Evolutionary conservation across 2,888 invertebrate genomes (phyloP), one percentile per base, ranked within the genome.

Genomic region (Callyntrura guangdongensis): DNA sequence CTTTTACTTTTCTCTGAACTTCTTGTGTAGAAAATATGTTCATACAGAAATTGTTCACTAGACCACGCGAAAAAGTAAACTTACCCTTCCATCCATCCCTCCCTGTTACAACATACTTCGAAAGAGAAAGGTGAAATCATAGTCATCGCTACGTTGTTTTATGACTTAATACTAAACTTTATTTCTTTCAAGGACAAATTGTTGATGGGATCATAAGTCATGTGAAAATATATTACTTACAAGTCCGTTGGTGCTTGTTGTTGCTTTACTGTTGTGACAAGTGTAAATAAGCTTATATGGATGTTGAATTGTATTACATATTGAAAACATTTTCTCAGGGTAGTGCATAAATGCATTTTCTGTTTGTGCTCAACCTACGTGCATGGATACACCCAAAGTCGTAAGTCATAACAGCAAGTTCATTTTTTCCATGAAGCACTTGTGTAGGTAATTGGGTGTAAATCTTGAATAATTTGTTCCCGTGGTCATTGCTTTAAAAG

Each of bases 111-210:
- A 67, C 64, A 64, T 12, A 14, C 61, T 47, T n/a, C n/a, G 2
- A 53, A 12, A 67, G 14, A 36, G n/a, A 67, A 36, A n/a, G 67
- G 67, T 84, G 74, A 86, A 86, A 86, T 86, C 47, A 77, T 74
- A 77, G 74, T 74, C 61, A 85, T 84, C 85, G 74, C 59, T 27
- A 67, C 27, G 22, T 45, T 47, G 47, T 82, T 88, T 82, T 82
- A 82, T 88, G 82, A 88, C 88, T 88, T 88, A 72, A 88, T 87
- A 87, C 47, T 27, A 77, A 79, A 87, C 61, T 81, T 79, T 81
- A 81, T 74, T 56, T 82, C 72, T 53, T 59, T 59, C 88, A 88
- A 88, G 88, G 88, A 88, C 88, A 88, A 88, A 82, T 88, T 82
- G 82, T 45, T 82, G 72, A 72, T 82, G 88, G 56, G 59, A 74